Conservation (phyloP, 2,113 vertebrate genomes). For the Piaya cayana region DNA sequence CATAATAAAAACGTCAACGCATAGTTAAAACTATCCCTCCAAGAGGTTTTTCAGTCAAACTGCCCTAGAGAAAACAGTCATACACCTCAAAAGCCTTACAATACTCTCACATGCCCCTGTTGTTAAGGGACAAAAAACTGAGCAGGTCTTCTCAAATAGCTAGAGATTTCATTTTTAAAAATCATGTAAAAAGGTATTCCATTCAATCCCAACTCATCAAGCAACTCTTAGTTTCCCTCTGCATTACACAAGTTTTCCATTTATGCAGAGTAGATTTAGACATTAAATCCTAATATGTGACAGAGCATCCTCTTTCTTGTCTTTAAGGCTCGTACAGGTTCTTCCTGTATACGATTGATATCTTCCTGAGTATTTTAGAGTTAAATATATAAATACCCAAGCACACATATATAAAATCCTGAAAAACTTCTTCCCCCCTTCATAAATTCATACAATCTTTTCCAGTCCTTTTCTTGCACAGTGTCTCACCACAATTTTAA, state of each 20-base stretch:
- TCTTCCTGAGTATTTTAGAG: not conserved
- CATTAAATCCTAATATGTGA: not conserved
- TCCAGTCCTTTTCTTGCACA: not conserved
- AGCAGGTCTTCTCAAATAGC: not conserved
- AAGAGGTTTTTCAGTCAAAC: not conserved
- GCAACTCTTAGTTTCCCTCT: not conserved
- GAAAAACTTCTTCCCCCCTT: not conserved
- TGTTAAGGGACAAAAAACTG: not conserved
- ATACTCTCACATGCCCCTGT: not conserved
- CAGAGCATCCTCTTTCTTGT: not conserved
- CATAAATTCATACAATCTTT: not conserved
- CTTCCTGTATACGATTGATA: not conserved
- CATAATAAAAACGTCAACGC: not conserved
- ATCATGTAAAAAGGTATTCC: not conserved
- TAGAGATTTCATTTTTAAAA: not conserved
- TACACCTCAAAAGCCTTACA: not conserved
- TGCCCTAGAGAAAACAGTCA: not conserved
- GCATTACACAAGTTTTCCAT: not conserved
- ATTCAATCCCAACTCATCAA: not conserved
- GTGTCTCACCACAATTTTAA: constrained; percentile 19
- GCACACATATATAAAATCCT: not conserved
- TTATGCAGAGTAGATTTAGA: not conserved
- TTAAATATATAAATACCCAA: not conserved
- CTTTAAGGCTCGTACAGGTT: not conserved
- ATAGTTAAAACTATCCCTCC: not conserved